phyloP scores from a whole-genome alignment of 2,888 invertebrate genomes.

The Andrena praecox region DNA sequence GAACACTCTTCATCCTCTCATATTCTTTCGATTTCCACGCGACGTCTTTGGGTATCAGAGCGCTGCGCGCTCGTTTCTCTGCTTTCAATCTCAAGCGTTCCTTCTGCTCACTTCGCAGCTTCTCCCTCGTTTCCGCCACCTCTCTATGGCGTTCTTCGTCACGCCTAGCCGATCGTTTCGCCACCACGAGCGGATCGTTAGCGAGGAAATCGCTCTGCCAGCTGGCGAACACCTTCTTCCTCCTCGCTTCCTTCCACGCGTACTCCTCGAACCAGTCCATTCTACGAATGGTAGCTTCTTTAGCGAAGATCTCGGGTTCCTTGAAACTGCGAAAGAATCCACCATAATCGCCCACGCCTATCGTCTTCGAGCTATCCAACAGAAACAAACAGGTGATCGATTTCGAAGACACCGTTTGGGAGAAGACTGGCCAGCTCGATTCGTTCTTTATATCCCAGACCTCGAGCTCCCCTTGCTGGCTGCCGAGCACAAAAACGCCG shows the following conservation, averaged over 20 bases:
- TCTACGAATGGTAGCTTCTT: slow-evolving; percentile 63
- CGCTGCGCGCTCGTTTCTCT: slow-evolving; percentile 55
- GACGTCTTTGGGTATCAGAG: slow-evolving; percentile 79
- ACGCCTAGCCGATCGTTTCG: slow-evolving; percentile 67
- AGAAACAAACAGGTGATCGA: slow-evolving; percentile 69
- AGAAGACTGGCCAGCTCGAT: slow-evolving; percentile 89
- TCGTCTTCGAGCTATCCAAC: slow-evolving; percentile 78
- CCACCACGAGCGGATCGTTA: slow-evolving; percentile 67
- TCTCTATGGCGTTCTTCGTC: slow-evolving; percentile 85
- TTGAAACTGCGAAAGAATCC: slow-evolving; percentile 86
- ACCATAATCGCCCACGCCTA: slow-evolving; percentile 87
- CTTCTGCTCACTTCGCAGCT: slow-evolving; percentile 69
- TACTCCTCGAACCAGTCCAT: slow-evolving; percentile 79
- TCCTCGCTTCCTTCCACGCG: slow-evolving; percentile 72
- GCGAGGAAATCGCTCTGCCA: slow-evolving; percentile 78
- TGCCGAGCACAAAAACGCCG: slow-evolving; percentile 89
- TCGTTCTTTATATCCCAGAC: slow-evolving; percentile 91
- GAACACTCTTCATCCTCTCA: slow-evolving; percentile 87
- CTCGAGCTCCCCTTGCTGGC: slow-evolving; percentile 91
- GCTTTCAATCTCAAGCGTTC: slow-evolving; percentile 77
- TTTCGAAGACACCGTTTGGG: slow-evolving; percentile 88
- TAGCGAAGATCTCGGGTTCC: slow-evolving; percentile 84
- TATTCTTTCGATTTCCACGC: slow-evolving; percentile 88
- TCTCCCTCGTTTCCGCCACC: slow-evolving; percentile 85
- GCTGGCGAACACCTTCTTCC: slow-evolving; percentile 75